A percentile compares a stretch with the other conserved stretches of the same genome.
These are phyloP conservation scores for Microcaecilia unicolor DNA, from an alignment of 2,797 vertebrate species.

Conservation along the genomic window DNA sequence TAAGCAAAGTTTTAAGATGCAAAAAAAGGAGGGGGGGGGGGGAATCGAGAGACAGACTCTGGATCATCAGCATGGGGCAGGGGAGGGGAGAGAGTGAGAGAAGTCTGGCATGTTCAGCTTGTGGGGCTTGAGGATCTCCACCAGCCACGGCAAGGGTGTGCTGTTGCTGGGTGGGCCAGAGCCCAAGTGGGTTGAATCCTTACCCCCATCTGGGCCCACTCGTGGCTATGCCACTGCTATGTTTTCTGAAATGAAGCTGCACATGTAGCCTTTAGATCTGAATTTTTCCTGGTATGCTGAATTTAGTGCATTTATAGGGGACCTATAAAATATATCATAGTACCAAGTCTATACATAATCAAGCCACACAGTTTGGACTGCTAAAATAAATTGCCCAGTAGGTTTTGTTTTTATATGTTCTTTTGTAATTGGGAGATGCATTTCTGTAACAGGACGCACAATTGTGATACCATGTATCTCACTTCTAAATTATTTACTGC, in stretches of 20 bases:
- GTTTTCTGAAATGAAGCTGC: neutral
- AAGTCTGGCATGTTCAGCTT: slow-evolving; percentile 13
- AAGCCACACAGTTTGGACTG: too few relatives aligned
- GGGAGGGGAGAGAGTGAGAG: slow-evolving; percentile 6
- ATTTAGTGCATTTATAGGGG: neutral
- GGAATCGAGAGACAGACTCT: slow-evolving; percentile 9
- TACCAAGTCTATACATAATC: too few relatives aligned
- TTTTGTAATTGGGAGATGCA: neutral
- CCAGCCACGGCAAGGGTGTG: too few relatives aligned
- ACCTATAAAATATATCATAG: too few relatives aligned
- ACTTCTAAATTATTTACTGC: slow-evolving; percentile 5
- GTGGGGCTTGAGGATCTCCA: too few relatives aligned
- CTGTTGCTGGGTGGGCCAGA: too few relatives aligned
- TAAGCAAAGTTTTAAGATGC: too few relatives aligned
- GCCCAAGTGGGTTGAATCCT: too few relatives aligned
- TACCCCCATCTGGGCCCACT: too few relatives aligned
- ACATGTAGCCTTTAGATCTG: neutral
- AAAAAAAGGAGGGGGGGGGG: too few relatives aligned
- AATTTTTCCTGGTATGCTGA: neutral
- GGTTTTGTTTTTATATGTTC: slow-evolving; percentile 1
- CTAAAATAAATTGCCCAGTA: too few relatives aligned
- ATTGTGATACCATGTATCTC: neutral
- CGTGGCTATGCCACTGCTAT: neutral
- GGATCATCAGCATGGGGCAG: too few relatives aligned
- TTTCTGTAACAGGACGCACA: slow-evolving; percentile 11